A percentile compares a stretch with the other conserved stretches of the same genome.
phyloP scores from a whole-genome alignment of 2,113 vertebrate species.

The Oncorhynchus clarkii region DNA sequence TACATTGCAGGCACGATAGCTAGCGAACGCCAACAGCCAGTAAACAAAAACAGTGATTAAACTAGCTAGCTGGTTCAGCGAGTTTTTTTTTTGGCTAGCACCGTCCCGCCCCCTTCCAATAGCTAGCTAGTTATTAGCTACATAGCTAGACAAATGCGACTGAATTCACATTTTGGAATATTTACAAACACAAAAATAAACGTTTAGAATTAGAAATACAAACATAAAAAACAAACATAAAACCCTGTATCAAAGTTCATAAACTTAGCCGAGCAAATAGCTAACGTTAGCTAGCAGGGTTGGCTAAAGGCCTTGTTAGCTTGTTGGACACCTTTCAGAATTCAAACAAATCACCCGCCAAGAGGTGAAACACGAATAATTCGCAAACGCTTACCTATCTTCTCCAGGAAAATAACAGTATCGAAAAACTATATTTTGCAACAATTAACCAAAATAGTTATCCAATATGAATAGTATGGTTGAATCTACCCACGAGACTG shows the following conservation, averaged over 20 bases:
- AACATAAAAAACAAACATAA: not conserved
- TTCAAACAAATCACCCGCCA: conserved; percentile 47
- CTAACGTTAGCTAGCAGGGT: conserved; percentile 11
- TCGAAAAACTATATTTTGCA: conserved; percentile 14
- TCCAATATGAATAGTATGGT: conserved; percentile 41
- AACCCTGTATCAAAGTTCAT: not conserved
- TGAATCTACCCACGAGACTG: conserved; percentile 60
- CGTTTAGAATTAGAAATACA: not conserved
- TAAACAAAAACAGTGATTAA: too few species aligned
- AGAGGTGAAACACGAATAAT: conserved; percentile 35
- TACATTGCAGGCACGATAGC: too few species aligned
- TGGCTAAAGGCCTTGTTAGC: conserved; percentile 54
- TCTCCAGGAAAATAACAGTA: conserved; percentile 39
- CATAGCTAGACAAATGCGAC: not conserved
- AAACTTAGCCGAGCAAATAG: not conserved
- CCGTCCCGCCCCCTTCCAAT: conserved; percentile 69
- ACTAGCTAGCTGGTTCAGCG: too few species aligned
- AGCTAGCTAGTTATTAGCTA: not conserved
- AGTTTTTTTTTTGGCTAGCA: not conserved
- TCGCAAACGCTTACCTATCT: conserved; percentile 60
- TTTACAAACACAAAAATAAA: not conserved
- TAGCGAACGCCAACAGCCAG: too few species aligned
- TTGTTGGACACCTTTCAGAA: conserved; percentile 50
- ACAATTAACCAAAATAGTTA: conserved; percentile 8
- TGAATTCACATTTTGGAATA: not conserved